A percentile compares a stretch with the other conserved stretches of the same genome.
Conservation (phyloP, 2,888 invertebrate genomes). For the Lasioglossum malachurum region DNA sequence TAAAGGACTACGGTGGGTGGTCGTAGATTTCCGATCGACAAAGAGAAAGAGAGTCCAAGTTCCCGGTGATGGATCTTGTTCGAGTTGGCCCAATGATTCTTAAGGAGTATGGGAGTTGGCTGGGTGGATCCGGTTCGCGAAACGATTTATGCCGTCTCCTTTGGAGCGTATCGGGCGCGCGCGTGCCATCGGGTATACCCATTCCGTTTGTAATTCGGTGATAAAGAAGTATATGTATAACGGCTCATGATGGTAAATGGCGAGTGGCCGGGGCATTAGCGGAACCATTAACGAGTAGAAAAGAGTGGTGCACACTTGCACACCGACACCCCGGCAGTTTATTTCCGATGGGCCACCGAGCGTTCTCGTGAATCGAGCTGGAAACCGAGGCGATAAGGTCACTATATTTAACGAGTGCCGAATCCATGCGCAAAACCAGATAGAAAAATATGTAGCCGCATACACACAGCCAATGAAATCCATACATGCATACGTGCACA, state of each 20-base stretch:
- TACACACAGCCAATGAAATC: background rate
- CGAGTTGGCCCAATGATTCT: background rate
- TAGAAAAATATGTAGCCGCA: conserved; percentile 28
- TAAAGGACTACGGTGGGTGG: background rate
- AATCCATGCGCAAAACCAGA: conserved; percentile 35
- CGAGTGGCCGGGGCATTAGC: conserved; percentile 7
- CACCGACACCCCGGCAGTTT: conserved; percentile 3
- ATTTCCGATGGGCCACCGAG: conserved; percentile 26
- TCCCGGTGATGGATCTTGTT: background rate
- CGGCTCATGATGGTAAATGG: background rate
- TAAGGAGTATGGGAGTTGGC: background rate
- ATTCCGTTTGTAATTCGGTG: background rate
- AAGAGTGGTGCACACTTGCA: background rate
- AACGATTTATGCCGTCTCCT: background rate
- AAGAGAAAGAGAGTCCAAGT: background rate
- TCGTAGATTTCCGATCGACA: background rate
- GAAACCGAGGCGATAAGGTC: conserved; percentile 56
- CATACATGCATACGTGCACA: background rate
- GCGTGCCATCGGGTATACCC: background rate
- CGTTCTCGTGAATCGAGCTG: conserved; percentile 53
- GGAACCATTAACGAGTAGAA: conserved; percentile 13
- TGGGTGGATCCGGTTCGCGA: background rate
- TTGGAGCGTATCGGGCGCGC: background rate
- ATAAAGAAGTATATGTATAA: background rate
- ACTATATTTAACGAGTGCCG: conserved; percentile 42